Base-by-base conservation (phyloP, 2,888 invertebrate genomes). In the Drosophila colorata region DNA sequence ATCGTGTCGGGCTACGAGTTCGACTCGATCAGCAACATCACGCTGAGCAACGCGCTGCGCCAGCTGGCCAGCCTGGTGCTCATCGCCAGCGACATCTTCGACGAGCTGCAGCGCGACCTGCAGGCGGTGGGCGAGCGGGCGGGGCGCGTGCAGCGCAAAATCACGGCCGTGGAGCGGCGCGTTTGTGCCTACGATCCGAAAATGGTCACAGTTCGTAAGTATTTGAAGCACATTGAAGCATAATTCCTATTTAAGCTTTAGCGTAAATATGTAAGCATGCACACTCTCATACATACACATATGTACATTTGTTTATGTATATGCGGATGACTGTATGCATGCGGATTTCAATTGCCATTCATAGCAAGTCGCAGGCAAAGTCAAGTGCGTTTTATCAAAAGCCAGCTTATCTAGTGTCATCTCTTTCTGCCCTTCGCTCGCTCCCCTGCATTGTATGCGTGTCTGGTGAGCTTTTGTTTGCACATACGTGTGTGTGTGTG, bases 181-280 rank as follows among this genome's bases (percentile, higher is more conserved):
- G 95, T 97, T 87, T 94, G 94, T 88, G 93, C 93, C 74, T 95
- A 95, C 93, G 97, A 98, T 93, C 97, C 98, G 69, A 97, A 97
- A 94, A 95, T 95, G 93, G 96, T 97, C 91, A 95, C 97, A 95
- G 97, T 98, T 94, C 97, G 98, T 98, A 94, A 98, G 98, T 98
- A 88, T 53, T 33, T 11, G 16, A 38, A 25, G 11, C 11, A 4
- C 4, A 11, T 33, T 33, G 1, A 11, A 38, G 4, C 9, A 16
- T 35, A 25, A 28, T 44, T 28, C 14, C 4, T 33, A 33, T 13
- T 33, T 33, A 33, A 33, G 33, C 33, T 33, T 33, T 33, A 44
- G 14, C 8, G 28, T 28, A 25, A 14, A 28, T 28, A 14, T 14
- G 2, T 25, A 14, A 23, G 28, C 4, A n/a, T 37, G 31, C 20